Percentiles rank a stretch among this genome's conserved stretches.
Evolutionary conservation across 64 coral and sea anemone species (phyloP).

Genomic region (Anthopleura sola): DNA sequence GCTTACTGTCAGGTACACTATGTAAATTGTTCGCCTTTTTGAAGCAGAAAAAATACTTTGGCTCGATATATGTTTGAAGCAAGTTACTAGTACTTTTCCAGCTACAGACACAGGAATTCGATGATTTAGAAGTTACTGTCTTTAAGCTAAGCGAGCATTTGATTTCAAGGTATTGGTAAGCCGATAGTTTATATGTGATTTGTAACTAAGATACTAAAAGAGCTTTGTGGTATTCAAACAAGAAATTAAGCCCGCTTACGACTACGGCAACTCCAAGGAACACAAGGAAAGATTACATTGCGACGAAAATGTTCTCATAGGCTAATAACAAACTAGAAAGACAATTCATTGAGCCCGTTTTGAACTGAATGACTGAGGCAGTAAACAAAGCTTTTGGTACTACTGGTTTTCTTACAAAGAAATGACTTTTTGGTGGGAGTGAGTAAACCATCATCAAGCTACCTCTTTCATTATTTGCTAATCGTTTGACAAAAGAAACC

Average conservation of each 20-base stretch:
- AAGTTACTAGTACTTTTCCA: too few relatives aligned
- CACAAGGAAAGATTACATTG: too few relatives aligned
- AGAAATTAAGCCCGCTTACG: background rate
- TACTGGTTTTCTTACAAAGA: too few relatives aligned
- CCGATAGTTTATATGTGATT: background rate
- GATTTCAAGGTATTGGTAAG: background rate
- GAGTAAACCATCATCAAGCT: background rate
- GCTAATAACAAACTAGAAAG: background rate
- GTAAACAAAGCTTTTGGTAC: too few relatives aligned
- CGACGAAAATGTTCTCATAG: background rate
- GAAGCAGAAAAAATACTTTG: background rate
- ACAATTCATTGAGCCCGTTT: too few relatives aligned
- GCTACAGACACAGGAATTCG: too few relatives aligned
- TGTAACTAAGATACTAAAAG: background rate
- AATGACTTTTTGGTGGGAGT: background rate
- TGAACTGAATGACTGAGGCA: too few relatives aligned
- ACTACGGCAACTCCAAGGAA: background rate
- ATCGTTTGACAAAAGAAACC: background rate
- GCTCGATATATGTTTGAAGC: too few relatives aligned
- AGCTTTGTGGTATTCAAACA: background rate
- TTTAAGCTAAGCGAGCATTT: background rate
- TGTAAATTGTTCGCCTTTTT: background rate
- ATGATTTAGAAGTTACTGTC: too few relatives aligned
- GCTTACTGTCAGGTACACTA: background rate
- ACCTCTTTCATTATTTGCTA: background rate